A percentile compares a stretch with the other conserved stretches of the same genome.
Evolutionary conservation across 2,113 vertebrate species (phyloP).

Genomic region (Salvelinus namaycush): DNA sequence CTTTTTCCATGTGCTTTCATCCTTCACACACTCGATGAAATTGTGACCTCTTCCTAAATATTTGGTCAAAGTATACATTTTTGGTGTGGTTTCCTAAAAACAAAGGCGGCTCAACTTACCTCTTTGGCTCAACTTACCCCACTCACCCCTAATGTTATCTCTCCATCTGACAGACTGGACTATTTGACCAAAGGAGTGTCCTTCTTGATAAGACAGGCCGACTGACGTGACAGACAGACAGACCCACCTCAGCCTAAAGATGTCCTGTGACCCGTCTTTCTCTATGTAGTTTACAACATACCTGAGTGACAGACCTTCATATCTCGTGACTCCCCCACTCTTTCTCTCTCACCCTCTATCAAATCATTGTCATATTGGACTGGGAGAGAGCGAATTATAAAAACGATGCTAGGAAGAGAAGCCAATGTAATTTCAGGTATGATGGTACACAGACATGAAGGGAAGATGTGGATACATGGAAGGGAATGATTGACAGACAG

Average conservation of each 20-base stretch:
- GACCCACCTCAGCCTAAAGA: conserved; percentile 42
- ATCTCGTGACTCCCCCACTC: conserved; percentile 7
- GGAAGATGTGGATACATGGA: conserved; percentile 15
- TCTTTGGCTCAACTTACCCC: no score
- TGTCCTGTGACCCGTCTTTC: conserved; percentile 32
- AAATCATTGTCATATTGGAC: background rate
- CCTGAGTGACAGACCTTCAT: conserved; percentile 49
- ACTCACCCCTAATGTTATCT: background rate
- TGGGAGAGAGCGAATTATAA: background rate
- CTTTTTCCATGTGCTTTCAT: no score
- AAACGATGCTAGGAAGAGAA: conserved; percentile 39
- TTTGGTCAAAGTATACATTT: no score
- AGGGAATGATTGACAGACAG: conserved; percentile 35
- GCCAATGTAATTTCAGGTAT: conserved; percentile 39
- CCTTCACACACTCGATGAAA: no score
- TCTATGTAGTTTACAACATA: conserved; percentile 46
- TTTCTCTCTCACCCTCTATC: conserved; percentile 23
- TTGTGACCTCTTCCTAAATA: no score
- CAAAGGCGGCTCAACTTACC: no score
- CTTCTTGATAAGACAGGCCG: conserved; percentile 61
- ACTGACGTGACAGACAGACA: conserved; percentile 37
- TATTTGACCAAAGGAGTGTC: conserved; percentile 69
- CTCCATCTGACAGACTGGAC: conserved; percentile 58
- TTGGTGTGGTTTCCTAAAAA: no score
- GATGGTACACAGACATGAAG: conserved; percentile 24